Percentiles rank a stretch among this genome's conserved stretches.
Conservation (phyloP, 1,140 invertebrate species). For the Homalodisca vitripennis region DNA sequence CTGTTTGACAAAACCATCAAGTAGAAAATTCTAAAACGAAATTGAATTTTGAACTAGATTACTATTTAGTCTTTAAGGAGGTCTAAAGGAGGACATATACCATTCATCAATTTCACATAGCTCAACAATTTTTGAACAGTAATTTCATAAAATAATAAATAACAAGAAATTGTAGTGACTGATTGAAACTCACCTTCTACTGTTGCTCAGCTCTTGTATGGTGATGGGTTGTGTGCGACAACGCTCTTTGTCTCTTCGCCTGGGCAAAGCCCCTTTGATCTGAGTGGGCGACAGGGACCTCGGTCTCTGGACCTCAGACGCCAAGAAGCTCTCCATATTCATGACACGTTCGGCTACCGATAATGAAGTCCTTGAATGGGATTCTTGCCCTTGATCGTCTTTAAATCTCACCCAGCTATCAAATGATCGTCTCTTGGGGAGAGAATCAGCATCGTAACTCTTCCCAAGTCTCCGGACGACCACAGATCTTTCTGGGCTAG, state of each 20-base stretch:
- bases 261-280: constrained; percentile 47
- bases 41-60: no score
- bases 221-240: constrained; percentile 67
- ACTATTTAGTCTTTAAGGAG: no score
- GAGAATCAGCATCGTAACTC: neutral
- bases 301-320: constrained; percentile 10
- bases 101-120: no score
- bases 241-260: constrained; percentile 54
- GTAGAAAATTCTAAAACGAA: no score
- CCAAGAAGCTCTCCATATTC: constrained; percentile 37
- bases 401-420: constrained; percentile 20
- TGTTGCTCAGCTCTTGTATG: constrained; percentile 57
- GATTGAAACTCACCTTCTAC: constrained; percentile 55
- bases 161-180: no score
- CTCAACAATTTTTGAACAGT: no score
- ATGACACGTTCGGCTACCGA: constrained; percentile 40
- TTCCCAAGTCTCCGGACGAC: neutral
- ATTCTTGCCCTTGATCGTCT: neutral
- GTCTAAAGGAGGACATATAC: no score
- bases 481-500: constrained; percentile 24
- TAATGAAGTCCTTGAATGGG: constrained; percentile 27
- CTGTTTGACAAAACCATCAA: no score
- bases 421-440: constrained; percentile 18
- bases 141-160: no score
- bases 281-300: neutral